These are phyloP conservation scores for Antheraea mylitta DNA, from an alignment of 1,140 invertebrate species.

Conservation along the genomic window DNA sequence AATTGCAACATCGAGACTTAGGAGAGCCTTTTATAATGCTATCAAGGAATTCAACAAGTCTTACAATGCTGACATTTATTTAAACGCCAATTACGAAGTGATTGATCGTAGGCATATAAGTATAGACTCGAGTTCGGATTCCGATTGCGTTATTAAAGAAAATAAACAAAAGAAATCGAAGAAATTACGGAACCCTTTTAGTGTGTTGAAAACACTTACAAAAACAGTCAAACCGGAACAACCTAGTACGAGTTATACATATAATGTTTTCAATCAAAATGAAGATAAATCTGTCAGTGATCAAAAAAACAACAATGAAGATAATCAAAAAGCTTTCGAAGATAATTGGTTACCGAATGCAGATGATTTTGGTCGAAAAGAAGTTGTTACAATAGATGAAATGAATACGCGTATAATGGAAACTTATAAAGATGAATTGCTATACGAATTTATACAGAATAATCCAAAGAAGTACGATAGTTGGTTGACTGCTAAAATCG, in stretches of 20 bases:
- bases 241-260: slow-evolving; percentile 10
- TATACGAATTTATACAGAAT: slow-evolving; percentile 53
- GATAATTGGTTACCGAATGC: slow-evolving; percentile 52
- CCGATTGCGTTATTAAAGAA: slow-evolving; percentile 38
- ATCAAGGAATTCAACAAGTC: slow-evolving; percentile 59
- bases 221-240: slow-evolving; percentile 31
- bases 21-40: slow-evolving; percentile 51
- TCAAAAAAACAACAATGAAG: slow-evolving; percentile 1
- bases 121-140: slow-evolving; percentile 53
- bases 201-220: slow-evolving; percentile 51
- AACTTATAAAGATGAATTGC: slow-evolving; percentile 37
- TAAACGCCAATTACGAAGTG: slow-evolving; percentile 46
- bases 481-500: slow-evolving; percentile 56
- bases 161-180: slow-evolving; percentile 31
- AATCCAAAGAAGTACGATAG: slow-evolving; percentile 38
- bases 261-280: not conserved
- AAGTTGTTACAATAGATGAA: slow-evolving; percentile 33
- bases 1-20: slow-evolving; percentile 41
- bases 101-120: slow-evolving; percentile 44
- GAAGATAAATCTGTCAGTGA: slow-evolving; percentile 2
- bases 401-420: slow-evolving; percentile 27
- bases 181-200: slow-evolving; percentile 63
- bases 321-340: not conserved
- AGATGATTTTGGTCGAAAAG: slow-evolving; percentile 57
- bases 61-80: slow-evolving; percentile 55